Percentiles rank a stretch among this genome's conserved stretches.
Evolutionary conservation across 2,888 invertebrate genomes (phyloP).

Genomic region (Quadroppia sp.): DNA sequence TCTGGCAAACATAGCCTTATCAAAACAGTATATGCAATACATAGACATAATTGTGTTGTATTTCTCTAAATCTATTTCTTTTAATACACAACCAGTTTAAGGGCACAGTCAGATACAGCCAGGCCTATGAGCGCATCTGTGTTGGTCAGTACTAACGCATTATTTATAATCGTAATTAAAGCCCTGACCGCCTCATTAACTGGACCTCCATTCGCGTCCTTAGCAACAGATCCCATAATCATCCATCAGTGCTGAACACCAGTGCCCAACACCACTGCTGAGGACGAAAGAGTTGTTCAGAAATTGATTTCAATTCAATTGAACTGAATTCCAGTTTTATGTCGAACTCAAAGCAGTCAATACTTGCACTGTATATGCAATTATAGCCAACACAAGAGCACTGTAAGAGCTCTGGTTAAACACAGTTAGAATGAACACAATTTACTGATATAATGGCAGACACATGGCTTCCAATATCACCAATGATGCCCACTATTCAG

Average conservation of each 20-base stretch:
- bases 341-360: background rate
- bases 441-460: slow-evolving; percentile 9
- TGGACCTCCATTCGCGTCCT: slow-evolving; percentile 35
- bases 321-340: background rate
- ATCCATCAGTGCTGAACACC: slow-evolving; percentile 33
- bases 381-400: background rate
- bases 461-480: background rate
- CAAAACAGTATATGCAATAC: slow-evolving; percentile 21
- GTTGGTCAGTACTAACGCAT: slow-evolving; percentile 37
- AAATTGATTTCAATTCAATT: background rate
- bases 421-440: background rate
- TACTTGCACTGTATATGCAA: background rate
- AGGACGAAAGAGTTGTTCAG: background rate
- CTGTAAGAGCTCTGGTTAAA: background rate
- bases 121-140: slow-evolving; percentile 18
- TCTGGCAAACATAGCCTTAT: slow-evolving; percentile 25
- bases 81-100: too few species aligned
- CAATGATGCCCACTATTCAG: background rate
- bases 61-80: slow-evolving; percentile 31
- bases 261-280: background rate
- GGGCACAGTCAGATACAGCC: background rate
- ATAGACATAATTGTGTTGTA: slow-evolving; percentile 3
- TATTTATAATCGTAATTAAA: slow-evolving; percentile 41
- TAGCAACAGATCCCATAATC: slow-evolving; percentile 41
- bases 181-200: slow-evolving; percentile 41